Evolutionary conservation across 2,113 vertebrate species (phyloP), one percentile per base, ranked within the genome.

Genomic region (Probosciger aterrimus): DNA sequence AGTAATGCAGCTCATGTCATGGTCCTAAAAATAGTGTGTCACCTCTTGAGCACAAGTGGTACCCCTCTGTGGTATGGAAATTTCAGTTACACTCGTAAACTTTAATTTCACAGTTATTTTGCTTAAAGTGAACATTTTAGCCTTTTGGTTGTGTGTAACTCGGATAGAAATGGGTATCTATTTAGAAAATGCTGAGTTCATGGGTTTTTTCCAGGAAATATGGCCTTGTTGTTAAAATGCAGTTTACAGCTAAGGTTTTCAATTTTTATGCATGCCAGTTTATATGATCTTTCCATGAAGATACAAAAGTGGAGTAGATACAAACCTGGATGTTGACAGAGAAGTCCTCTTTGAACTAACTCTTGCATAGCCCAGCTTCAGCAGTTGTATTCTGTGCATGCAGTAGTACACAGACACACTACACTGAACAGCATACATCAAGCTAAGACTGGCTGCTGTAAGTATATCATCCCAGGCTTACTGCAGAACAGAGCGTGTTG

Each of bases 401-500:
- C 69, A 19, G 7, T 71, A 18, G 20, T 8, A 10, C 1, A 5
- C 9, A 37, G 62, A 41, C 3, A 4, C 5, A 0, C 57, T 68
- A 9, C 62, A 2, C 63, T 57, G 70, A 49, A 18, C 74, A 76
- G 57, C 35, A 9, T 14, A 2, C 43, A 53, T 46, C 37, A 39
- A 13, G 17, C 41, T 57, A 18, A 62, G n/a, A 5, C 31, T 88
- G 59, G 28, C 65, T 73, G 59, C 79, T 93, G 10, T 44, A 37
- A 73, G 19, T 25, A 0, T 31, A 10, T 74, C 37, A 20, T n/a
- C 44, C 24, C 1, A 9, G 59, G 18, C 77, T 67, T 31, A 22
- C 64, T 65, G 71, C 2, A 7, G 52, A 70, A 18, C 59, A 23
- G 35, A n/a, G n/a, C 3, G 0, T 0, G 0, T 37, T 1, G 5